These are phyloP conservation scores for Hemicordylus capensis DNA, from an alignment of 2,113 vertebrate species.

Conservation along the genomic window DNA sequence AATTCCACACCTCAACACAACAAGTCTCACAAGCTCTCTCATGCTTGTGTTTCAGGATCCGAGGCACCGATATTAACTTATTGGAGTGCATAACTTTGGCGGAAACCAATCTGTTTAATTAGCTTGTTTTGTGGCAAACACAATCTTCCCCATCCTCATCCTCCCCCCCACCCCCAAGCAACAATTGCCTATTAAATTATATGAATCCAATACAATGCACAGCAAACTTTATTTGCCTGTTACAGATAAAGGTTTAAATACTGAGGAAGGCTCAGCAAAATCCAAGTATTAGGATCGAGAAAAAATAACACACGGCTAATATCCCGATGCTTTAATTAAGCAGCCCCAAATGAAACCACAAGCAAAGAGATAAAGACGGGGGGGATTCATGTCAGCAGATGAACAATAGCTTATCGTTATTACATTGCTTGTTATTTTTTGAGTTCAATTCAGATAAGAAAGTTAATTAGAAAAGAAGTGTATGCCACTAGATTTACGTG, in stretches of 20 bases:
- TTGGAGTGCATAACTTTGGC: background rate
- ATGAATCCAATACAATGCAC: slow-evolving; percentile 42
- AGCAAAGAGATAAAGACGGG: slow-evolving; percentile 61
- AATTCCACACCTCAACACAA: slow-evolving; percentile 72
- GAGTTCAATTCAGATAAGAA: slow-evolving; percentile 72
- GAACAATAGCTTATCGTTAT: slow-evolving; percentile 59
- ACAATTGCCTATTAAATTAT: slow-evolving; percentile 52
- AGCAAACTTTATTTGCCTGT: slow-evolving; percentile 54
- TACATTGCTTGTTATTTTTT: slow-evolving; percentile 71
- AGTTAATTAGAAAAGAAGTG: slow-evolving; percentile 65
- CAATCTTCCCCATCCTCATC: background rate
- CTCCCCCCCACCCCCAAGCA: slow-evolving; percentile 18
- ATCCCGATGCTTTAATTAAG: slow-evolving; percentile 73
- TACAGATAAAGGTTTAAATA: slow-evolving; percentile 75
- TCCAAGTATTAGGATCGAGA: slow-evolving; percentile 65
- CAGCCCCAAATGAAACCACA: slow-evolving; percentile 58
- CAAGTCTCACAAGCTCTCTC: slow-evolving; percentile 59
- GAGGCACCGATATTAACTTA: slow-evolving; percentile 28
- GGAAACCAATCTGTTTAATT: slow-evolving; percentile 62
- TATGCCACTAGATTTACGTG: slow-evolving; percentile 52
- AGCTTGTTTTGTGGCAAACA: slow-evolving; percentile 44
- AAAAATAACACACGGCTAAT: slow-evolving; percentile 74
- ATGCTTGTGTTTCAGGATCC: slow-evolving; percentile 40
- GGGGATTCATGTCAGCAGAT: slow-evolving; percentile 50
- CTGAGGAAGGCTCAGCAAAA: slow-evolving; percentile 57